Conservation (phyloP, 2,797 vertebrate species). For the Echiichthys vipera region DNA sequence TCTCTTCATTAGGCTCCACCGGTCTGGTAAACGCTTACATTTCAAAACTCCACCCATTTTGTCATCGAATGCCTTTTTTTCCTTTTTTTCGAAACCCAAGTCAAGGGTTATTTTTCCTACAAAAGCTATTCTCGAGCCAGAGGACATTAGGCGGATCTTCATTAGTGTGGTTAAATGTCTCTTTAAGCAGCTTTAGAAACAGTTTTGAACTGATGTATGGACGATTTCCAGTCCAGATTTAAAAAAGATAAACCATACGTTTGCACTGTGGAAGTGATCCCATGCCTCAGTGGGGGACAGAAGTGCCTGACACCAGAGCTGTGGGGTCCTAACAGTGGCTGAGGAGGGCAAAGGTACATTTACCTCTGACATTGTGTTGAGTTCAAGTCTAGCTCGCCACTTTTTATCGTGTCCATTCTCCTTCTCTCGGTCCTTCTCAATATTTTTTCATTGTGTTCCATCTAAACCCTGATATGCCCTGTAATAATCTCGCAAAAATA, state of each 20-base stretch:
- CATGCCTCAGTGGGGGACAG: not conserved
- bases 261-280: not conserved
- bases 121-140: not conserved
- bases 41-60: not conserved
- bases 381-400: conserved; percentile 25
- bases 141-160: not conserved
- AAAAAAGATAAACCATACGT: not conserved
- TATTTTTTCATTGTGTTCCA: conserved; percentile 38
- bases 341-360: conserved; percentile 2
- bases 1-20: not conserved
- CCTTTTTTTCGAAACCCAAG: no score
- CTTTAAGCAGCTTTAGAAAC: conserved; percentile 2
- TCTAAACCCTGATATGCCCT: conserved; percentile 43
- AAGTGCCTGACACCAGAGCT: conserved; percentile 17
- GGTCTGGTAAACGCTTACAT: not conserved
- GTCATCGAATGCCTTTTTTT: no score
- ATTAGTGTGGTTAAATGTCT: not conserved
- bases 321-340: not conserved
- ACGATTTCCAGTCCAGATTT: not conserved
- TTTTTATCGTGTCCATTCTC: conserved; percentile 9
- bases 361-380: conserved; percentile 9
- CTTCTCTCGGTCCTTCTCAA: conserved; percentile 8
- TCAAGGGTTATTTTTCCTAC: not conserved
- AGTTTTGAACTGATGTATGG: not conserved
- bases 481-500: conserved; percentile 61